These are phyloP conservation scores for Bombus soroeensis DNA, from an alignment of 1,140 invertebrate species.

Conservation along the genomic window DNA sequence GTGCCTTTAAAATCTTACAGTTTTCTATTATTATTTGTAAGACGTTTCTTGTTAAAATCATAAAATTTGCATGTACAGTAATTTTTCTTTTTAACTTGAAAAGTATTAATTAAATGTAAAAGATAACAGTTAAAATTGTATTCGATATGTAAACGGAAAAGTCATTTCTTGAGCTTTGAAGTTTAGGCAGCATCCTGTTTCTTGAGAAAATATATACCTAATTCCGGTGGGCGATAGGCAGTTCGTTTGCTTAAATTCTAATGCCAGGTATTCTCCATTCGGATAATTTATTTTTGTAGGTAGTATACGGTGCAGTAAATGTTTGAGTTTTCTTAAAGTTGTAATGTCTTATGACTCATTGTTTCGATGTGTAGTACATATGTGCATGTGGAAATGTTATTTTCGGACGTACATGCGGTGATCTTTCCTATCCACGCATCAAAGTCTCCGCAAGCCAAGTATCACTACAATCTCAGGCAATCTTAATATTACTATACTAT, in stretches of 20 bases:
- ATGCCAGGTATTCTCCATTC: background rate
- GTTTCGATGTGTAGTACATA: background rate
- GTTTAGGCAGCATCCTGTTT: slow-evolving; percentile 36
- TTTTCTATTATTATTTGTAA: background rate
- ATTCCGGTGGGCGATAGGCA: background rate
- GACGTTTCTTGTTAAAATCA: background rate
- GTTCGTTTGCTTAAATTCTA: slow-evolving; percentile 31
- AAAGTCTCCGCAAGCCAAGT: slow-evolving; percentile 10
- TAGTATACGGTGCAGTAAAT: slow-evolving; percentile 8
- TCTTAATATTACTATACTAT: background rate
- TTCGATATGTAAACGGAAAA: background rate
- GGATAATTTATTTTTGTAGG: slow-evolving; percentile 15
- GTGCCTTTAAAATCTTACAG: background rate
- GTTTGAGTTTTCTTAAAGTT: background rate
- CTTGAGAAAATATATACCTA: slow-evolving; percentile 32
- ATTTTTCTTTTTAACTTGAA: background rate
- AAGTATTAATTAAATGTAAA: background rate
- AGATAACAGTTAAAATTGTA: background rate
- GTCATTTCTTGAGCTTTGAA: slow-evolving; percentile 23
- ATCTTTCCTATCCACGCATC: slow-evolving; percentile 21
- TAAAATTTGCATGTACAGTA: background rate
- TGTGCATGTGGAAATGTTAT: too few relatives aligned
- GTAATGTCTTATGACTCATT: background rate
- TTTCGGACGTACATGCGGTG: too few relatives aligned
- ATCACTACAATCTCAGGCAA: too few relatives aligned